phyloP scores from a whole-genome alignment of 2,888 invertebrate species.

The Oxytorus armatus region DNA sequence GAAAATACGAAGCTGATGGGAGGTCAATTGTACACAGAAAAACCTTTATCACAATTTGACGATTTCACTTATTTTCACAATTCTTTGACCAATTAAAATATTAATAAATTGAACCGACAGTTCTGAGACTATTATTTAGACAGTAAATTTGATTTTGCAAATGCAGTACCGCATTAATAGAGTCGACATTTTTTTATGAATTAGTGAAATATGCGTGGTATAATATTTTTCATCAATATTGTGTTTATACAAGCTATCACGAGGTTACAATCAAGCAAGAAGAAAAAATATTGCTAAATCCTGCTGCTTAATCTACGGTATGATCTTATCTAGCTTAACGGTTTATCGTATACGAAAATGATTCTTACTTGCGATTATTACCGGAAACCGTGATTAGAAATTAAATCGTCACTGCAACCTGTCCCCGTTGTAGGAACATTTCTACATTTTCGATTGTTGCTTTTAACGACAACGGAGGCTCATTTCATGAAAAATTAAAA shows the following conservation, averaged over 20 bases:
- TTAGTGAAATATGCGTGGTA: constrained; percentile 3
- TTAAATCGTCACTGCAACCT: constrained; percentile 43
- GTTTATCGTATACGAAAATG: neutral
- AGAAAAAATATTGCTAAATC: constrained; percentile 47
- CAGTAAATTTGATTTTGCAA: neutral
- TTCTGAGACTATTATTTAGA: constrained; percentile 3
- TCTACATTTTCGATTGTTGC: neutral
- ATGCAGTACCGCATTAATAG: neutral
- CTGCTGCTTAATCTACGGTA: constrained; percentile 21
- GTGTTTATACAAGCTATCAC: constrained; percentile 45
- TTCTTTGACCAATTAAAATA: constrained; percentile 15
- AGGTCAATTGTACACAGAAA: neutral
- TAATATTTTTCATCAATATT: constrained; percentile 24
- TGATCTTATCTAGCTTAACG: constrained; percentile 7
- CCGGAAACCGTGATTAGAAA: constrained; percentile 20
- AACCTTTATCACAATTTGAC: constrained; percentile 14
- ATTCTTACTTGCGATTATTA: constrained; percentile 10
- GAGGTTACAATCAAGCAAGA: constrained; percentile 16
- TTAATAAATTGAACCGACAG: constrained; percentile 46
- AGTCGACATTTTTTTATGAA: neutral
- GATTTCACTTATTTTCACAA: constrained; percentile 45
- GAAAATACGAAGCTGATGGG: neutral
- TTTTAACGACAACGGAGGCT: neutral
- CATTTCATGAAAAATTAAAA: neutral
- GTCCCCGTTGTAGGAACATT: neutral